A percentile compares a stretch with the other conserved stretches of the same genome.
phyloP scores from a whole-genome alignment of 1,140 invertebrate genomes.

The Drosophila grimshawi region DNA sequence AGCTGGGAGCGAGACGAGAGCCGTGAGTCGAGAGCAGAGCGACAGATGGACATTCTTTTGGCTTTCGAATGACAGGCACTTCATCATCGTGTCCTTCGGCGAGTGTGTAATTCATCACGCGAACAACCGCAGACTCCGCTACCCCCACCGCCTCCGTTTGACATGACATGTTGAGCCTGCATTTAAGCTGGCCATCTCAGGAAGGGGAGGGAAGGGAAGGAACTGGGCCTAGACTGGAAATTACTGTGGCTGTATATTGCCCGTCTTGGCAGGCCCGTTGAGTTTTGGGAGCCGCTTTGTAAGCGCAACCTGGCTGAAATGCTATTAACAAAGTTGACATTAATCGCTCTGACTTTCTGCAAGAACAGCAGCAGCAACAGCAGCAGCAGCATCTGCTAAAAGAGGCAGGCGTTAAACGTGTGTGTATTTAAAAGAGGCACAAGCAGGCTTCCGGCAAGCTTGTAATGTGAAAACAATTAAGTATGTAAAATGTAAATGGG shows the following conservation, averaged over 20 bases:
- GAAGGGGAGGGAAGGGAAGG: neutral
- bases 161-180: conserved; percentile 81
- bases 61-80: conserved; percentile 80
- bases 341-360: conserved; percentile 75
- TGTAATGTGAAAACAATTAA: conserved; percentile 79
- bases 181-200: conserved; percentile 48
- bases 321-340: conserved; percentile 82
- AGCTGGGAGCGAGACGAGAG: conserved; percentile 20
- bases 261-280: conserved; percentile 54
- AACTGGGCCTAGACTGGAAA: conserved; percentile 39
- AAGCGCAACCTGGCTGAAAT: conserved; percentile 68
- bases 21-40: conserved; percentile 25
- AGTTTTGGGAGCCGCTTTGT: conserved; percentile 58
- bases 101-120: conserved; percentile 82
- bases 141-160: neutral
- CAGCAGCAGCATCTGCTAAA: neutral
- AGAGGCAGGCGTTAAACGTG: conserved; percentile 17
- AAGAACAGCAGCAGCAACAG: neutral
- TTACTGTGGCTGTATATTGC: conserved; percentile 42
- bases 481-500: conserved; percentile 76
- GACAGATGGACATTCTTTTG: conserved; percentile 78
- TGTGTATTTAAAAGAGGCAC: conserved; percentile 44
- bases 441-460: conserved; percentile 33
- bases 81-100: conserved; percentile 82
- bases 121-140: conserved; percentile 72